Evolutionary conservation across 2,113 vertebrate genomes (phyloP), one percentile per base, ranked within the genome.

Genomic region (Tricholaema leucomelas): DNA sequence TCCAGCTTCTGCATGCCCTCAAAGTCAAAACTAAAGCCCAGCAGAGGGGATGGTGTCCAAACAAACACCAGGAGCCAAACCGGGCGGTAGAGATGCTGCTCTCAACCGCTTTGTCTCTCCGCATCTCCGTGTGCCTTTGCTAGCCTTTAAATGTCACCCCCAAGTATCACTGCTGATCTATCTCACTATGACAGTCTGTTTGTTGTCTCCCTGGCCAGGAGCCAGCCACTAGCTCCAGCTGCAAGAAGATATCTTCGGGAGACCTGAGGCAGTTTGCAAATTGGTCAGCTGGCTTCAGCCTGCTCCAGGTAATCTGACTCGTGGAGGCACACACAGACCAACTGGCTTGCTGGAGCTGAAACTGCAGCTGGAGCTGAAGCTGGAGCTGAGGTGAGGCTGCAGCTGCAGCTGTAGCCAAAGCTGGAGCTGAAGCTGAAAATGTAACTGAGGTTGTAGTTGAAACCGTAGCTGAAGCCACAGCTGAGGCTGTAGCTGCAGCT

Each of bases 71-170:
- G 59, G 78, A 74, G 52, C 35, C 36, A 38, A 83, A 44, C n/a
- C 35, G 75, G 35, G 65, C 65, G 78, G 72, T 65, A 78, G 1
- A 90, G 59, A 73, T 1, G 15, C 58, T 81, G 71, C 74, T 94
- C 82, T 85, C 84, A 86, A 81, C 86, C 84, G 50, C 50, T 66
- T 54, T 44, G 82, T 70, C 35, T 30, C 81, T 73, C 54, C 44
- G 27, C 52, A 76, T 27, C 85, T 80, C 75, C 31, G 1, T 56
- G 40, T 25, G 67, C 13, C 56, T 91, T 36, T 40, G 64, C 11
- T 59, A 72, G 50, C 81, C n/a, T 77, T 86, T 91, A 95, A 95
- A 95, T 96, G 91, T 93, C 95, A 95, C 40, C 48, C 9, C 17
- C 23, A 23, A 21, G 13, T 96, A 92, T 95, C 94, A 2, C n/a